Evolutionary conservation across 2,113 vertebrate genomes (phyloP), one percentile per base, ranked within the genome.

Genomic region (Anoura caudifer): DNA sequence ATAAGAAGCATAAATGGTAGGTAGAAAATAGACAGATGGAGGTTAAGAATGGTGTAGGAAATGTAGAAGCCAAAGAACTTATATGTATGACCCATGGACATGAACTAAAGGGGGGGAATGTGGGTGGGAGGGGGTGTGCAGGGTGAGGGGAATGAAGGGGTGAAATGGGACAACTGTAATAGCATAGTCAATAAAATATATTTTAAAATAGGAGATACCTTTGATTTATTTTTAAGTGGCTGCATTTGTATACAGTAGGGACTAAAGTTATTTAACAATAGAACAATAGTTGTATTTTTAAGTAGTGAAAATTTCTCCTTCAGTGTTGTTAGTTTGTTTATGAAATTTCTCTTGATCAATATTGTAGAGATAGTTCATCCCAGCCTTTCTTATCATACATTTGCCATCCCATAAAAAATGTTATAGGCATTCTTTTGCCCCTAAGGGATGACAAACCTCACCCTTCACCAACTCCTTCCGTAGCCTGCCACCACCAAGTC

Each of bases 341-440:
- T 82, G 90, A 87, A 82, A 87, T 87, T 84, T 92, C 59, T 61
- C 52, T 77, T 91, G 65, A 79, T n/a, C 76, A 80, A 80, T 7
- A 15, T 75, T 38, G 15, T 59, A 82, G 88, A 65, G 70, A 33
- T 14, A 38, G 38, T 90, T 90, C 36, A 54, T 7, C 8, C 20
- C 11, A 86, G 22, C 14, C 10, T 90, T 79, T 56, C 69, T 52
- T 69, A 73, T 45, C 15, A 22, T 65, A 59, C 76, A 70, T 95
- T 85, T 59, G 56, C 45, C 38, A 80, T 56, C n/a, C 45, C 50
- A 81, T 75, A 85, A 80, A 47, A n/a, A 67, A 33, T 2, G 9
- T 79, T 70, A 28, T 20, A 76, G 84, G 26, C 38, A 81, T 87
- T 90, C 4, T 93, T 93, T 91, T 91, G 26, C 13, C n/a, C 13